Evolutionary conservation across 2,113 vertebrate species (phyloP).

Genomic region (Parotia lawesii): DNA sequence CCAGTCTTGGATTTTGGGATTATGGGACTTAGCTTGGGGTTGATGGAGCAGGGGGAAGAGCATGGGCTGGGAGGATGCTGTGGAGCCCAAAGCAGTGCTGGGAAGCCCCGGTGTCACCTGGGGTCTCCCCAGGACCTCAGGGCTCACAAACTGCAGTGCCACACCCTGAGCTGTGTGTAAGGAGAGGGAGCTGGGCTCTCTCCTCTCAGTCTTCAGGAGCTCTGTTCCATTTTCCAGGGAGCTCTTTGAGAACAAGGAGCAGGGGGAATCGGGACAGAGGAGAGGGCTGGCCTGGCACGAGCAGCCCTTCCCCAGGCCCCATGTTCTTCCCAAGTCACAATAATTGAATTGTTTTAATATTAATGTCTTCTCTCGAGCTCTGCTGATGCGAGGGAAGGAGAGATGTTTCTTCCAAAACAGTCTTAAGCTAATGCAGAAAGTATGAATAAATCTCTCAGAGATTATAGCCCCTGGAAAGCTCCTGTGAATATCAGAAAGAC

Average conservation of each 20-base stretch:
- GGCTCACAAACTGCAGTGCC: neutral
- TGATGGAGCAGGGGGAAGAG: neutral
- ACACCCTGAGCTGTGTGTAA: neutral
- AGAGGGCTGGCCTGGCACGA: neutral
- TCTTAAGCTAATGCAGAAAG: conserved; percentile 60
- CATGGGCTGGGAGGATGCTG: neutral
- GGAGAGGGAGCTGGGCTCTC: neutral
- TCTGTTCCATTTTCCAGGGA: neutral
- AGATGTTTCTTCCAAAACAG: conserved; percentile 41
- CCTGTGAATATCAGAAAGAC: conserved; percentile 47
- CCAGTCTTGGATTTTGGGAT: neutral
- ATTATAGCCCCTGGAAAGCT: conserved; percentile 64
- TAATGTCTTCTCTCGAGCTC: conserved; percentile 28
- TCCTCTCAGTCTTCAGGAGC: neutral
- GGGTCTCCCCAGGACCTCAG: neutral
- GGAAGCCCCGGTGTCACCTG: fast-evolving
- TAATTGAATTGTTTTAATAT: conserved; percentile 61
- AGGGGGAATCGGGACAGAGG: neutral
- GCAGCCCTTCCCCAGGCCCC: conserved; percentile 8
- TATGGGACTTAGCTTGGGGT: fast-evolving
- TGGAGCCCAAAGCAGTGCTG: neutral
- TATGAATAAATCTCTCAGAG: conserved; percentile 65
- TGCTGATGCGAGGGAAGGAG: conserved; percentile 18
- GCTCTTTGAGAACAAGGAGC: neutral
- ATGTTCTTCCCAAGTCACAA: neutral